Conservation (phyloP, 23 tunicate genomes). For the Aplidium turbinatum region DNA sequence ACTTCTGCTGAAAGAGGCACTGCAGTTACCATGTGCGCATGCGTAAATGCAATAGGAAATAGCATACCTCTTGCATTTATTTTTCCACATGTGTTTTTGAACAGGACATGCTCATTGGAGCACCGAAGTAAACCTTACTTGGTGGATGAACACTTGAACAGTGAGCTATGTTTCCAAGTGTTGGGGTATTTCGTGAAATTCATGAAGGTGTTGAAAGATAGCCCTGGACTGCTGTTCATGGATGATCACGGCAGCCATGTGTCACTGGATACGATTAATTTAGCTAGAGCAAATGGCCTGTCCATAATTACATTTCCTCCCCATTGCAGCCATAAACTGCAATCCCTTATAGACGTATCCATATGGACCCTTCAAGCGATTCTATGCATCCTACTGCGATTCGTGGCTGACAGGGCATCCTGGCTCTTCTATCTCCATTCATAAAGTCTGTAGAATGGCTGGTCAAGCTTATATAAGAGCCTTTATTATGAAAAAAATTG, state of each 20-base stretch:
- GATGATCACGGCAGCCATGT: conserved; percentile 7
- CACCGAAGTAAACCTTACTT: too few relatives aligned
- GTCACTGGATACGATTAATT: neutral
- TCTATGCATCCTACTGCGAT: conserved; percentile 11
- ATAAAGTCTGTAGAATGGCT: conserved; percentile 18
- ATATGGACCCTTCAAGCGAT: conserved; percentile 40
- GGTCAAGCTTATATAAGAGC: too few relatives aligned
- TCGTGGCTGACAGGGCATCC: conserved; percentile 25
- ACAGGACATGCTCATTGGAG: too few relatives aligned
- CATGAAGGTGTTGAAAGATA: neutral
- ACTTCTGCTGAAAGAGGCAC: conserved; percentile 34
- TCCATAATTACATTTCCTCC: conserved; percentile 44
- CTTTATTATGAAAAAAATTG: conserved; percentile 15
- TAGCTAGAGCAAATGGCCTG: conserved; percentile 23
- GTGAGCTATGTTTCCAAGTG: conserved; percentile 12
- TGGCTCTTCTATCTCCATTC: conserved; percentile 9
- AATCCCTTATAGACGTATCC: conserved; percentile 24
- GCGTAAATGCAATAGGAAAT: conserved; percentile 37
- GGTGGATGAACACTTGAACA: too few relatives aligned
- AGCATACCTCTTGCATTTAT: conserved; percentile 29
- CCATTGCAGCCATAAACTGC: conserved; percentile 47
- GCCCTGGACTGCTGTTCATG: neutral
- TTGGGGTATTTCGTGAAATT: neutral
- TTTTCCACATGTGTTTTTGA: conserved; percentile 25
- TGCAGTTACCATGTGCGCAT: conserved; percentile 41